These are phyloP conservation scores for Hyposmocoma kahamanoa DNA, from an alignment of 1,140 invertebrate species.

Conservation along the genomic window DNA sequence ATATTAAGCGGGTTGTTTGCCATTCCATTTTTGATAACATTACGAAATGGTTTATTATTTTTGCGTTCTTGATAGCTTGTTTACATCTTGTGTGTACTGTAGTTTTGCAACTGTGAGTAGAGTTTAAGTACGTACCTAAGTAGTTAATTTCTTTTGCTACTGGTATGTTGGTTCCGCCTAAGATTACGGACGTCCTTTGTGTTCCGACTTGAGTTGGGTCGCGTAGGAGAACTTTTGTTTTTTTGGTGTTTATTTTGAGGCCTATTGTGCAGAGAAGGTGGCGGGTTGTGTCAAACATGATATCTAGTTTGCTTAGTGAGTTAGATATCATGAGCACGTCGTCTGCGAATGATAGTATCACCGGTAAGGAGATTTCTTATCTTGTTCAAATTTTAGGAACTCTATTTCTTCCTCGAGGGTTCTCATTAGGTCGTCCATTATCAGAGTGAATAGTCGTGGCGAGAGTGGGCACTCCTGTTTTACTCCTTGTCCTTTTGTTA, in stretches of 20 bases:
- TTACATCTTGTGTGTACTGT: neutral
- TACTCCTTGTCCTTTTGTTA: neutral
- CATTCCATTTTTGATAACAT: neutral
- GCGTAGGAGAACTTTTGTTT: neutral
- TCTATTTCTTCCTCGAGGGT: conserved; percentile 3
- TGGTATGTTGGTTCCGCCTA: neutral
- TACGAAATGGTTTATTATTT: neutral
- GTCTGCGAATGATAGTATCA: neutral
- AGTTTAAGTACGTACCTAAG: neutral
- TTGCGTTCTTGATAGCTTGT: neutral
- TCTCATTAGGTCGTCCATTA: neutral
- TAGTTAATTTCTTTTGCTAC: neutral
- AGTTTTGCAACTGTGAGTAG: neutral
- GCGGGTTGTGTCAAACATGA: neutral
- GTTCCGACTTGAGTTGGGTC: neutral
- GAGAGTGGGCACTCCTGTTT: neutral
- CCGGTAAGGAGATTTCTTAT: neutral
- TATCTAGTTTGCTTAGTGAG: neutral
- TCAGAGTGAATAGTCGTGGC: neutral
- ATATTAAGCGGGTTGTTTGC: neutral
- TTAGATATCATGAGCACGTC: neutral
- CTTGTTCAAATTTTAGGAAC: neutral
- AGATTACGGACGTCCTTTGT: too few relatives aligned
- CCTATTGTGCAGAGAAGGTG: neutral
- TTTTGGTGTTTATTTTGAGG: neutral